Conservation (phyloP, 1,140 invertebrate genomes). For the Alviniconcha marisindica region DNA sequence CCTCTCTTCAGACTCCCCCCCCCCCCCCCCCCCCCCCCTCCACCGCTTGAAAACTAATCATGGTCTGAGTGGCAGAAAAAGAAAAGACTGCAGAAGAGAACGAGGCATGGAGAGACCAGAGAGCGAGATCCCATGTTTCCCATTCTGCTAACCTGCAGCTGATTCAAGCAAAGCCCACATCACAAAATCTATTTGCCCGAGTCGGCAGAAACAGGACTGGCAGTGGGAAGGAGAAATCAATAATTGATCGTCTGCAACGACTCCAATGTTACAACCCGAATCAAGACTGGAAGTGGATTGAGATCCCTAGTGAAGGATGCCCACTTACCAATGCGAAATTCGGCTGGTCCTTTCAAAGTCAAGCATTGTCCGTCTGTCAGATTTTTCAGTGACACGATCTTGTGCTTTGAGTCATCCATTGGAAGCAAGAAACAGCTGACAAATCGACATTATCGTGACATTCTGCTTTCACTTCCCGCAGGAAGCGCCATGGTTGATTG, state of each 20-base stretch:
- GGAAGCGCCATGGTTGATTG: neutral
- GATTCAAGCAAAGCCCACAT: neutral
- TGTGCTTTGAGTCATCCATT: conserved; percentile 32
- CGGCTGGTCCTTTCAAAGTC: conserved; percentile 27
- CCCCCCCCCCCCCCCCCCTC: too few relatives aligned
- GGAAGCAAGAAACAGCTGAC: neutral
- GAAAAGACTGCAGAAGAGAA: too few relatives aligned
- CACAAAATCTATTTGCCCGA: neutral
- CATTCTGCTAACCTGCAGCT: neutral
- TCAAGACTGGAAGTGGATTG: too few relatives aligned
- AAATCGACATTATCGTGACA: neutral
- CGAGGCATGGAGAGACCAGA: too few relatives aligned
- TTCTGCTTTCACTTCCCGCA: conserved; percentile 1
- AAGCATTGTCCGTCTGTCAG: conserved; percentile 30
- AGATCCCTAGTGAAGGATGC: neutral
- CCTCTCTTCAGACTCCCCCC: too few relatives aligned
- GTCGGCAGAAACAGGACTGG: neutral
- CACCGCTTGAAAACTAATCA: too few relatives aligned
- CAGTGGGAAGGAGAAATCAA: conserved; percentile 4
- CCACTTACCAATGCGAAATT: conserved; percentile 31
- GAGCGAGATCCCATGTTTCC: too few relatives aligned
- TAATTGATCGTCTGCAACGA: neutral
- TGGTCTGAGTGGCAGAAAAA: too few relatives aligned
- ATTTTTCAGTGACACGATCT: conserved; percentile 32
- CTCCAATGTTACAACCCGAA: too few relatives aligned